Base-by-base conservation (phyloP, 2,797 vertebrate species). In the Dicrostonyx torquatus region DNA sequence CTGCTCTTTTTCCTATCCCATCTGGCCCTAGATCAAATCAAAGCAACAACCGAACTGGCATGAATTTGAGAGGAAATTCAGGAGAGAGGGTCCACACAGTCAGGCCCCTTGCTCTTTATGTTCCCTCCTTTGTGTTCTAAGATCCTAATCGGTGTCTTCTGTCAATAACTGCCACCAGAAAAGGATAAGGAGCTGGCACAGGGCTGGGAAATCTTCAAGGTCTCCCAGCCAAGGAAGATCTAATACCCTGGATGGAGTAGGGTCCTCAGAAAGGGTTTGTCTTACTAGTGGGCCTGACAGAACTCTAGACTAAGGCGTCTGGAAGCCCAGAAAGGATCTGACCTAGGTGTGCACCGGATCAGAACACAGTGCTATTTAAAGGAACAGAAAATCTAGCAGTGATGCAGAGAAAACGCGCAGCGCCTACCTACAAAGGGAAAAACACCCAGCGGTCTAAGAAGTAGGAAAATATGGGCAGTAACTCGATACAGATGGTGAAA, bases 31-130 rank as follows among this genome's bases (percentile, higher is more conserved):
- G 60, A 87, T 79, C 94, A 85, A 9, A 58, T 48, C 87, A 62
- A 85, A 91, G 79, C 45, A 77, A 55, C 55, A 87, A 75, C 76
- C 70, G 20, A 77, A 82, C 2, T 85, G 64, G 73, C 55, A 43
- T 48, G 53, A 70, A n/a, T 86, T 88, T 89, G 77, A 95, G 62
- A 96, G 84, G 76, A 90, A 85, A 91, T 5, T 34, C 91, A 78
- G 62, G 75, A 75, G 31, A 80, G 24, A 88, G 79, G 24, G 45
- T 87, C 73, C 31, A 60, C 22, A 82, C 86, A 80, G 94, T 86
- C 85, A 86, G 37, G 94, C 82, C 37, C 68, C 9, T 85, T 70
- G 86, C 10, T 94, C 53, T 73, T 96, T 84, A 75, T 4, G 14
- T 85, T 85, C 84, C 55, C 85, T 37, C 50, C 29, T 78, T 87